Conservation (phyloP, 2,888 invertebrate species). For the Helicoverpa assulta region DNA sequence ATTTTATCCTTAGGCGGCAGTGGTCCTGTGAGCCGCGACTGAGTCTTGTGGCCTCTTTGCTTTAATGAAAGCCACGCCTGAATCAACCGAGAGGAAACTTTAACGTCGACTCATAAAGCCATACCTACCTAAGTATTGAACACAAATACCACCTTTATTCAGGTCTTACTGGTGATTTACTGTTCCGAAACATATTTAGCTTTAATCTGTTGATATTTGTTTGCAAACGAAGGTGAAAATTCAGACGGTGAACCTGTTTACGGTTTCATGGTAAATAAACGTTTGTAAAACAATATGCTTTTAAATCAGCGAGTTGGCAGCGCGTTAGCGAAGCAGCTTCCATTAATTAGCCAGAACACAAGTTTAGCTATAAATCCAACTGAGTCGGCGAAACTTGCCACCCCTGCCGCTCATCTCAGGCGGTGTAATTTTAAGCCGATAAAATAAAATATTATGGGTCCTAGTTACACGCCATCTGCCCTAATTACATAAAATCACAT, state of each 20-base stretch:
- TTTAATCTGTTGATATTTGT: slow-evolving; percentile 32
- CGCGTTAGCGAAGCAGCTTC: slow-evolving; percentile 82
- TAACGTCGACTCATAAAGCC: slow-evolving; percentile 77
- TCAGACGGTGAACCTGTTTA: slow-evolving; percentile 36
- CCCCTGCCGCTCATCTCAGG: slow-evolving; percentile 81
- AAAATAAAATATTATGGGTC: slow-evolving; percentile 87
- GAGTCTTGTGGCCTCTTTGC: slow-evolving; percentile 84
- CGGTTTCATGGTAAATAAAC: slow-evolving; percentile 63
- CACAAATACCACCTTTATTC: slow-evolving; percentile 72
- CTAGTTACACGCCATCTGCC: slow-evolving; percentile 79
- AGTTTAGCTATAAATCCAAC: slow-evolving; percentile 89
- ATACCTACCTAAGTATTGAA: slow-evolving; percentile 63
- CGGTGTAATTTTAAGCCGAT: slow-evolving; percentile 86
- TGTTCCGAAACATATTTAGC: slow-evolving; percentile 33
- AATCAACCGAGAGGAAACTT: slow-evolving; percentile 80
- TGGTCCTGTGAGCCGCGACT: slow-evolving; percentile 74
- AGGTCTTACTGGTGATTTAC: slow-evolving; percentile 38
- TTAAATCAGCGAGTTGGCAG: slow-evolving; percentile 81
- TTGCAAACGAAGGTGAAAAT: slow-evolving; percentile 37
- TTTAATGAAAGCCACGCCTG: slow-evolving; percentile 85
- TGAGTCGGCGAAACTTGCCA: slow-evolving; percentile 84
- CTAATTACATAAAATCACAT: slow-evolving; percentile 85
- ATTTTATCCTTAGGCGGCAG: slow-evolving; percentile 83
- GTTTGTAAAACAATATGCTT: slow-evolving; percentile 79
- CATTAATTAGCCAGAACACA: slow-evolving; percentile 88